These are phyloP conservation scores for Ferdinandea cuprea DNA, from an alignment of 2,888 invertebrate genomes.

Conservation along the genomic window DNA sequence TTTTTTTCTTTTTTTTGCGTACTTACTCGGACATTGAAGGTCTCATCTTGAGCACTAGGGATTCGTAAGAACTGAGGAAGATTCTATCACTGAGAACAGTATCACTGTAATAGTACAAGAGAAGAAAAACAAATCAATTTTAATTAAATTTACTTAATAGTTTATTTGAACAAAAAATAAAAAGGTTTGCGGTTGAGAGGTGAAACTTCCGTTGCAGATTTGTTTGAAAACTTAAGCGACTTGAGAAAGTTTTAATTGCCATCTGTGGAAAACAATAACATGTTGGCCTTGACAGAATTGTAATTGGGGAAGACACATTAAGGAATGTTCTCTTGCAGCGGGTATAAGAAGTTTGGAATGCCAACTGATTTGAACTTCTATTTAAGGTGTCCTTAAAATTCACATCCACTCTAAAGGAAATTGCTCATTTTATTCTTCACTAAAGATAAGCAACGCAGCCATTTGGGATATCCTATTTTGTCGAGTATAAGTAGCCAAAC, in stretches of 20 bases:
- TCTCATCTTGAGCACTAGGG: conserved; percentile 75
- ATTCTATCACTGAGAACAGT: conserved; percentile 35
- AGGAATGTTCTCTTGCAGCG: too few relatives aligned
- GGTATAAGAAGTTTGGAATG: too few relatives aligned
- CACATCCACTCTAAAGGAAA: too few relatives aligned
- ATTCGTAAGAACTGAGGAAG: conserved; percentile 73
- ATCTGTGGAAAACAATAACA: neutral
- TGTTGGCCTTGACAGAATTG: neutral
- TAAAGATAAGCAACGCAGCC: too few relatives aligned
- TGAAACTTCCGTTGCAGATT: neutral
- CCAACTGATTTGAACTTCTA: too few relatives aligned
- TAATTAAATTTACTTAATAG: conserved; percentile 10
- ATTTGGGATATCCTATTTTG: too few relatives aligned
- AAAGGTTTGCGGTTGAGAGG: neutral
- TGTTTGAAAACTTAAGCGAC: neutral
- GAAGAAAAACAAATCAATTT: conserved; percentile 1
- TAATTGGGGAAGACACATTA: too few relatives aligned
- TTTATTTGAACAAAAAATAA: neutral
- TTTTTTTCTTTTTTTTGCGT: neutral
- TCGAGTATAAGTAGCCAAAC: too few relatives aligned
- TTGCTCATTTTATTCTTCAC: too few relatives aligned
- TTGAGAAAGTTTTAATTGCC: neutral
- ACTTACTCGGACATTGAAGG: conserved; percentile 66
- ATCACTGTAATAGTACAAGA: conserved; percentile 27
- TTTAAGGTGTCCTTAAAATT: too few relatives aligned